phyloP scores from a whole-genome alignment of 2,797 vertebrate genomes.

The Pseudopleuronectes americanus region DNA sequence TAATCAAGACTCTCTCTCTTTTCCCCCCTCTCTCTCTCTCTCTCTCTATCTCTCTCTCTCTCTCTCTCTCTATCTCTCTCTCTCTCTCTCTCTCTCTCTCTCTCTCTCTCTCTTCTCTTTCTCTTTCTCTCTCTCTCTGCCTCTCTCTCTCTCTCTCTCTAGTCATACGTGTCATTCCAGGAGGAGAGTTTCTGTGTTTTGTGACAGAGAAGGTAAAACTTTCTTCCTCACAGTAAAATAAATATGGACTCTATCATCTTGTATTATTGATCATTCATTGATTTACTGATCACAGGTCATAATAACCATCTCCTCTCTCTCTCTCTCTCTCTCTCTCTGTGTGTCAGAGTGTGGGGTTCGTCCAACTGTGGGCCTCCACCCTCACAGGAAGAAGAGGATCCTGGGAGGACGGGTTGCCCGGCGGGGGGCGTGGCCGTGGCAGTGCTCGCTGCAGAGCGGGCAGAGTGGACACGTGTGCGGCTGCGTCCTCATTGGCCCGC shows the following conservation, averaged over 20 bases:
- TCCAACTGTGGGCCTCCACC: conserved; percentile 75
- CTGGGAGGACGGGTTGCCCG: conserved; percentile 93
- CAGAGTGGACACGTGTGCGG: conserved; percentile 94
- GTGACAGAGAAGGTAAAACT: conserved; percentile 88
- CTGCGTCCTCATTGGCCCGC: conserved; percentile 90
- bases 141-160: conserved; percentile 4
- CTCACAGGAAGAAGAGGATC: conserved; percentile 86
- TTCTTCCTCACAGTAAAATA: background rate
- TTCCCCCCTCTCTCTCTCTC: background rate
- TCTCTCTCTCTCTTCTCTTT: background rate
- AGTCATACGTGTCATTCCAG: conserved; percentile 90
- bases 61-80: background rate
- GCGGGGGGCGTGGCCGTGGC: conserved; percentile 95
- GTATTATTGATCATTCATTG: too few relatives aligned
- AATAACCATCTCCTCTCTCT: background rate
- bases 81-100: background rate
- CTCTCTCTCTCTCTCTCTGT: background rate
- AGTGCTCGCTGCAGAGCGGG: conserved; percentile 95
- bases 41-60: background rate
- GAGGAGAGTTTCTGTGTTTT: conserved; percentile 88
- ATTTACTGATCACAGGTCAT: too few relatives aligned
- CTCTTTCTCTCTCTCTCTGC: too few relatives aligned
- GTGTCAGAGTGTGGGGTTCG: conserved; percentile 90
- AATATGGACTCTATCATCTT: too few relatives aligned
- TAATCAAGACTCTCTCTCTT: background rate